phyloP scores from a whole-genome alignment of 2,113 vertebrate species.

The Microcebus griseorufus region DNA sequence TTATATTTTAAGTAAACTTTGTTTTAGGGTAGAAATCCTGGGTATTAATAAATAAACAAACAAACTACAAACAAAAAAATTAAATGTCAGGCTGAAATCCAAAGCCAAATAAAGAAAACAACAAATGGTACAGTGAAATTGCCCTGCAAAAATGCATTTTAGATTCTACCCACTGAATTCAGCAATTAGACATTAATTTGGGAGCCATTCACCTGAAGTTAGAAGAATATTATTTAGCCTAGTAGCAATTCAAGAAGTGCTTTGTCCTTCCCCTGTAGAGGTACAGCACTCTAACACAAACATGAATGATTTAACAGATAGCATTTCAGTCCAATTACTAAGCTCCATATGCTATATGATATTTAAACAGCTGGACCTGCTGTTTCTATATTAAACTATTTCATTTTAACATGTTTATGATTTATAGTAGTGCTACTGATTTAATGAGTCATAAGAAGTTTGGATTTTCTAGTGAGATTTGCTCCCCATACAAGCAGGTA shows the following conservation, averaged over 20 bases:
- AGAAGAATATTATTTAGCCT: not conserved
- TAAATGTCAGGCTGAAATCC: not conserved
- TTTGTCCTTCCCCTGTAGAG: constrained; percentile 42
- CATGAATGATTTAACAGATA: constrained; percentile 54
- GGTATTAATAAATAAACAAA: not conserved
- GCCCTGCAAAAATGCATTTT: not conserved
- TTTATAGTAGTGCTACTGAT: constrained; percentile 59
- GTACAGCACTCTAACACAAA: not conserved
- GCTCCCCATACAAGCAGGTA: not conserved
- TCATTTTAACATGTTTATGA: constrained; percentile 65
- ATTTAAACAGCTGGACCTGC: constrained; percentile 64
- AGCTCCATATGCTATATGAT: constrained; percentile 48
- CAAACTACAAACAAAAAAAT: not conserved
- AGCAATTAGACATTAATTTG: not conserved
- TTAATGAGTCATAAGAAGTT: constrained; percentile 65
- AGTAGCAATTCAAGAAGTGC: not conserved
- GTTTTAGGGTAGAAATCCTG: not conserved
- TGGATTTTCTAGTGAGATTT: constrained; percentile 27
- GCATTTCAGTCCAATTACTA: constrained; percentile 58
- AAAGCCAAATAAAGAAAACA: not conserved
- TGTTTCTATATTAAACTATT: constrained; percentile 62
- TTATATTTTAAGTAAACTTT: not conserved
- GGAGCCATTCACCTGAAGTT: not conserved
- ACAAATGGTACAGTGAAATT: constrained; percentile 5
- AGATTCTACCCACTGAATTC: not conserved